phyloP scores from a whole-genome alignment of 2,797 vertebrate genomes.

The Molossus molossus region DNA sequence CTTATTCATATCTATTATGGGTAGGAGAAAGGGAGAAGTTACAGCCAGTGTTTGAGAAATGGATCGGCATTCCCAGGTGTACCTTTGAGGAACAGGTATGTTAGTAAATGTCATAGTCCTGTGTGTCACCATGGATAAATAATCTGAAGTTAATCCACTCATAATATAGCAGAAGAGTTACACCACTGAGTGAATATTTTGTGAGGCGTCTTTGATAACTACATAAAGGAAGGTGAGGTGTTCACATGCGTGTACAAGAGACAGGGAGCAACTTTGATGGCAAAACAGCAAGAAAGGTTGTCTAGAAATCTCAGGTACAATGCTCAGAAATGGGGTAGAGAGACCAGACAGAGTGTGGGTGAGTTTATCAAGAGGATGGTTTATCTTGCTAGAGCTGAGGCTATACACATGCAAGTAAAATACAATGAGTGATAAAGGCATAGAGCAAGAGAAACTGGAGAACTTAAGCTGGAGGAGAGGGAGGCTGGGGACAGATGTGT shows the following conservation, averaged over 20 bases:
- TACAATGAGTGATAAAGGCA: background rate
- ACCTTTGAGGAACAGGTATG: background rate
- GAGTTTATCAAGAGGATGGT: background rate
- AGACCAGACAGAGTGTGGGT: background rate
- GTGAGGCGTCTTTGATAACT: slow-evolving; percentile 8
- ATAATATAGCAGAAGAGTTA: slow-evolving; percentile 44
- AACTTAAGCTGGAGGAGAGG: background rate
- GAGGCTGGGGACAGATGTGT: background rate
- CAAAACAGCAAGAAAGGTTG: background rate
- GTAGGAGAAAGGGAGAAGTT: background rate
- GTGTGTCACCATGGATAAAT: background rate
- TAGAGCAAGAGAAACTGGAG: background rate
- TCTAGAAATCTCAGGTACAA: background rate
- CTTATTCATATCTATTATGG: background rate
- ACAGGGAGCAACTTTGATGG: background rate
- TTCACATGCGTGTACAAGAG: slow-evolving; percentile 16
- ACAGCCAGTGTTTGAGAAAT: background rate
- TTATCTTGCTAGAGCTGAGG: background rate
- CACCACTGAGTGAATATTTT: background rate
- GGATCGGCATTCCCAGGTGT: background rate
- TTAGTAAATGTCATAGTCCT: background rate
- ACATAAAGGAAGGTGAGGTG: background rate
- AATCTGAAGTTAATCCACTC: slow-evolving; percentile 37
- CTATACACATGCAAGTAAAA: background rate
- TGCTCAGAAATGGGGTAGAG: background rate